A percentile compares a stretch with the other conserved stretches of the same genome.
These are phyloP conservation scores for Pelvicachromis taeniatus DNA, from an alignment of 2,113 vertebrate species.

Conservation along the genomic window DNA sequence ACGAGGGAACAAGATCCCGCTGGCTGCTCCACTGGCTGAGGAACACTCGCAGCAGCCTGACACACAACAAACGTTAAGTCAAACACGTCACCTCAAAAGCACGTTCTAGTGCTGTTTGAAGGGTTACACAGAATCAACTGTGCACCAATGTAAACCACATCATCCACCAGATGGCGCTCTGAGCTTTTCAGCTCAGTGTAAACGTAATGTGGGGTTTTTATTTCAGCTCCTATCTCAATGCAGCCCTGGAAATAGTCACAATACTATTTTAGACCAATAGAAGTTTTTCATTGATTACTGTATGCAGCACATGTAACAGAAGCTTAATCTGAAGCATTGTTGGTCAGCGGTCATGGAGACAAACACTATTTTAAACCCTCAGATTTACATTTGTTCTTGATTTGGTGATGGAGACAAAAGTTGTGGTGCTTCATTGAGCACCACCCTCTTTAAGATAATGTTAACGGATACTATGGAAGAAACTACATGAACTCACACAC, in stretches of 20 bases:
- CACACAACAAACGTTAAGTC: constrained; percentile 31
- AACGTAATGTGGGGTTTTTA: background rate
- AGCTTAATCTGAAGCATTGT: background rate
- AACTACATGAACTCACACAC: background rate
- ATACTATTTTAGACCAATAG: background rate
- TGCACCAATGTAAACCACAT: background rate
- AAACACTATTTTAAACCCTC: background rate
- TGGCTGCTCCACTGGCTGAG: constrained; percentile 78
- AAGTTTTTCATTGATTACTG: background rate
- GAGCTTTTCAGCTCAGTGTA: too few species aligned
- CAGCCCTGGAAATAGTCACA: background rate
- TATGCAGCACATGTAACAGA: too few species aligned
- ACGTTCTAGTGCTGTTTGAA: background rate
- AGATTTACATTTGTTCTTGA: background rate
- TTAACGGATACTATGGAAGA: background rate
- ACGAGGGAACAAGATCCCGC: constrained; percentile 65
- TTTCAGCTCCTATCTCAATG: background rate
- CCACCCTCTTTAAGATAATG: background rate
- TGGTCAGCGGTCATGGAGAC: background rate
- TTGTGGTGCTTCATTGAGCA: background rate
- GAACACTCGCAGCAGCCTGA: constrained; percentile 64
- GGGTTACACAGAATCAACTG: background rate
- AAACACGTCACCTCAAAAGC: background rate
- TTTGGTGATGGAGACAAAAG: background rate
- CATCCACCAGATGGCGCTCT: constrained; percentile 33